Conservation (phyloP, 2,888 invertebrate genomes). For the Pheosia gnoma region DNA sequence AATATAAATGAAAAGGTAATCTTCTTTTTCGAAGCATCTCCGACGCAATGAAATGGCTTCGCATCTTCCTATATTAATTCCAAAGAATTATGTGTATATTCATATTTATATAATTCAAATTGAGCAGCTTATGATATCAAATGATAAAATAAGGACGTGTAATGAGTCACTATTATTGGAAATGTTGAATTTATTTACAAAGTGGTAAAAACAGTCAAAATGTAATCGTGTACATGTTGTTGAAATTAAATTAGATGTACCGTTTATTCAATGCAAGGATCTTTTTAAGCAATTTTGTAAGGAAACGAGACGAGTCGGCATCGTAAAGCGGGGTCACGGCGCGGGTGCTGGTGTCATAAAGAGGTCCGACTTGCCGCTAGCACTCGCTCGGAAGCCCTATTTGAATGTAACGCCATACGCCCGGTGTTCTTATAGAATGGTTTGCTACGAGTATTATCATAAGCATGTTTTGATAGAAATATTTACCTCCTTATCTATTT, state of each 20-base stretch:
- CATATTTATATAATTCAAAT: slow-evolving; percentile 36
- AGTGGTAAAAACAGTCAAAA: slow-evolving; percentile 6
- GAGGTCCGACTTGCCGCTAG: slow-evolving; percentile 49
- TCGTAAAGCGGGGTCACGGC: slow-evolving; percentile 72
- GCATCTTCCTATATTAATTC: slow-evolving; percentile 19
- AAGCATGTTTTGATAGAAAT: too few relatives aligned
- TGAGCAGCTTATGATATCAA: slow-evolving; percentile 19
- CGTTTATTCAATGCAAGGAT: slow-evolving; percentile 48
- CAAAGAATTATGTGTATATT: slow-evolving; percentile 23
- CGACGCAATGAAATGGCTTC: slow-evolving; percentile 23
- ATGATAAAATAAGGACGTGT: slow-evolving; percentile 8
- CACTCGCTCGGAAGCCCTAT: slow-evolving; percentile 52
- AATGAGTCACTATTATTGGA: not conserved
- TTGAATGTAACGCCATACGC: slow-evolving; percentile 57
- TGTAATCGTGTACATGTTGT: slow-evolving; percentile 18
- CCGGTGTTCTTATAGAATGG: slow-evolving; percentile 42
- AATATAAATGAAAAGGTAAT: slow-evolving; percentile 38
- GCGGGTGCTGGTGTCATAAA: slow-evolving; percentile 71
- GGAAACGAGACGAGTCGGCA: slow-evolving; percentile 60
- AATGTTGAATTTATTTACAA: not conserved
- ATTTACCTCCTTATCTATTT: too few relatives aligned
- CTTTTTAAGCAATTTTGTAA: slow-evolving; percentile 62
- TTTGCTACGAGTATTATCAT: not conserved
- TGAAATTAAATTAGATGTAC: slow-evolving; percentile 33
- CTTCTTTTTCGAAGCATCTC: slow-evolving; percentile 30